Conservation (phyloP, 2,888 invertebrate species). For the Drosophila macrospina region DNA sequence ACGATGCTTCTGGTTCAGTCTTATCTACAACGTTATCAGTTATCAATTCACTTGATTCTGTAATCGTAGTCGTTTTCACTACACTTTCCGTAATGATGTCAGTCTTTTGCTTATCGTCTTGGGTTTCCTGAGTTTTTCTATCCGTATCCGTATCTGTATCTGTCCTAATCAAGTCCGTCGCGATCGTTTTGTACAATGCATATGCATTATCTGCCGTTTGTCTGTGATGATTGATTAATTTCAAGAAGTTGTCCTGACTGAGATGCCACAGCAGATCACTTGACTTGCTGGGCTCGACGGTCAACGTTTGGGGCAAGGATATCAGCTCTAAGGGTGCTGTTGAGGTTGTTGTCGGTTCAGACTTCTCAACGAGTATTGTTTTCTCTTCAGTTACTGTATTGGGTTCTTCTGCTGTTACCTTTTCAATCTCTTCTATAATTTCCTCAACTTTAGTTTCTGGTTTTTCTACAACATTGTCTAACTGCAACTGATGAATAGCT, state of each 20-base stretch:
- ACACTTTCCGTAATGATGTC: conserved; percentile 74
- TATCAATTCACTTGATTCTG: conserved; percentile 61
- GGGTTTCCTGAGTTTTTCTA: conserved; percentile 69
- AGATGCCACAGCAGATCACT: conserved; percentile 66
- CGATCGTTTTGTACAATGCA: conserved; percentile 32
- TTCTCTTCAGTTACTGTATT: not conserved
- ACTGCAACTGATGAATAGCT: conserved; percentile 25
- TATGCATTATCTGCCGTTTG: conserved; percentile 49
- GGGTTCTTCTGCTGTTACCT: conserved; percentile 1
- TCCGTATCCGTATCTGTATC: conserved; percentile 40
- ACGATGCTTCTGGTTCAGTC: conserved; percentile 76
- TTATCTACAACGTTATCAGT: conserved; percentile 69
- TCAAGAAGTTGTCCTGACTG: conserved; percentile 66
- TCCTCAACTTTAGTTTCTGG: conserved; percentile 11
- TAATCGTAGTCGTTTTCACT: conserved; percentile 69
- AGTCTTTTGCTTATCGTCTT: conserved; percentile 77
- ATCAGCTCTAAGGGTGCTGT: conserved; percentile 1
- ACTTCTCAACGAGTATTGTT: conserved; percentile 13
- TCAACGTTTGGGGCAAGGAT: conserved; percentile 9
- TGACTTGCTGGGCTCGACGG: conserved; percentile 16
- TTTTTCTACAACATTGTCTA: conserved; percentile 14
- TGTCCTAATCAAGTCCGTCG: conserved; percentile 32
- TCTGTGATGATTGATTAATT: conserved; percentile 51
- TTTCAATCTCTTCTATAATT: not conserved
- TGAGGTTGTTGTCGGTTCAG: conserved; percentile 3